Base-by-base conservation (phyloP, 2,113 vertebrate species). In the Coptodon bakossiorum region DNA sequence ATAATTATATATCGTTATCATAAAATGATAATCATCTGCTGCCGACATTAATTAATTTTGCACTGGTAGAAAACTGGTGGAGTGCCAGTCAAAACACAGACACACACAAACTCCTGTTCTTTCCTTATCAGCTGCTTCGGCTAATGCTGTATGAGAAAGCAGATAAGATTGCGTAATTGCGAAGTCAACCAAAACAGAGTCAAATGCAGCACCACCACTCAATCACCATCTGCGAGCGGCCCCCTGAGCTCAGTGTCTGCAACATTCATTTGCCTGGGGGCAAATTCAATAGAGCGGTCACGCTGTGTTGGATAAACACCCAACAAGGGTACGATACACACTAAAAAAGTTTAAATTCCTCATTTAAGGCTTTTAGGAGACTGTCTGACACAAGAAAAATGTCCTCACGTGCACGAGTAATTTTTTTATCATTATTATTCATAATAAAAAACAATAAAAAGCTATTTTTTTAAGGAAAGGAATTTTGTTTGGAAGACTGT, bases 351-450 rank as follows among this genome's bases (percentile, higher is more conserved):
- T 73, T 73, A 27, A 73, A 45, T 7, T 45, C 40, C 68, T 45
- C 68, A 73, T 48, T 76, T 48, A 76, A 7, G 9, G 5, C n/a
- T 48, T 19, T 76, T 29, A 76, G 68, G 71, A 16, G 0, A 17
- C 22, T 45, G 6, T 24, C 5, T 0, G 14, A 76, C 13, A 73
- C 22, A 17, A 2, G 40, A 76, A 76, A 27, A 48, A 16, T 76
- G 2, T 48, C 9, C 14, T 76, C 13, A 73, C 24, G 0, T 45
- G 22, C 22, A 27, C 0, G 1, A 24, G 8, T 0, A 5, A 0
- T 73, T 76, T 27, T 73, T 73, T 0, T 48, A 76, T 48, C 6
- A 19, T 76, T 76, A 0, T 29, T 29, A 48, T 48, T 76, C 5
- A 11, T 7, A 76, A 43, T 6, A 45, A 45, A 73, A 73, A 27